Conservation (phyloP, 2,113 vertebrate genomes). For the Lonchura striata region DNA sequence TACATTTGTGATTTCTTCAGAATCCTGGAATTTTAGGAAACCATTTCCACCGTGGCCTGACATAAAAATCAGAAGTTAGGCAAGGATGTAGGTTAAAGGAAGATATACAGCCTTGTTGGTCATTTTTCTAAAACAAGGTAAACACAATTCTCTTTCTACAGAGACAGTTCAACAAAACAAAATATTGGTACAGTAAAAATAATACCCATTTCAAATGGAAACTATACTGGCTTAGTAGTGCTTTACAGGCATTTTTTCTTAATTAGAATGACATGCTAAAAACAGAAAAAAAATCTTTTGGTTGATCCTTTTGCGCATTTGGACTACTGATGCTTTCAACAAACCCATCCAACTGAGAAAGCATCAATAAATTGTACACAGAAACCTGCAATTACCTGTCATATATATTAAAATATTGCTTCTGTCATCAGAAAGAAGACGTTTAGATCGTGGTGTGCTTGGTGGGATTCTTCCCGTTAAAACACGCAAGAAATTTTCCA, state of each 20-base stretch:
- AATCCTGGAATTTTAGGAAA: constrained; percentile 98
- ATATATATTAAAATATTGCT: constrained; percentile 99
- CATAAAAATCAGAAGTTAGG: not conserved
- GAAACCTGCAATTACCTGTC: constrained; percentile 80
- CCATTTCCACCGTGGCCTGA: constrained; percentile 96
- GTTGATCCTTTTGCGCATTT: not conserved
- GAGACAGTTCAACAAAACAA: not conserved
- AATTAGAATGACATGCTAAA: not conserved
- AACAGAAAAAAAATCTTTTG: not conserved
- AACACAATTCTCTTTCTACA: not conserved
- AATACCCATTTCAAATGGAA: not conserved
- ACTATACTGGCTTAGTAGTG: not conserved
- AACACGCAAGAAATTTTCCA: constrained; percentile 95
- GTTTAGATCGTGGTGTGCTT: constrained; percentile 93
- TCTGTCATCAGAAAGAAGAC: constrained; percentile 94
- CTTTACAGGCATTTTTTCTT: not conserved
- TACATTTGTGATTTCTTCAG: constrained; percentile 98
- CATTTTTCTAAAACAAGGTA: not conserved
- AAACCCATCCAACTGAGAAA: not conserved
- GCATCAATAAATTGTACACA: not conserved
- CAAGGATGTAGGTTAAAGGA: not conserved
- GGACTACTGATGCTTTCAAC: not conserved
- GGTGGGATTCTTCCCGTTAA: constrained; percentile 93
- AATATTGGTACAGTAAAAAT: not conserved
- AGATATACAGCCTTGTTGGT: not conserved